Percentiles rank a stretch among this genome's conserved stretches.
Conservation (phyloP, 1,140 invertebrate genomes). For the Scaptomyza montana region DNA sequence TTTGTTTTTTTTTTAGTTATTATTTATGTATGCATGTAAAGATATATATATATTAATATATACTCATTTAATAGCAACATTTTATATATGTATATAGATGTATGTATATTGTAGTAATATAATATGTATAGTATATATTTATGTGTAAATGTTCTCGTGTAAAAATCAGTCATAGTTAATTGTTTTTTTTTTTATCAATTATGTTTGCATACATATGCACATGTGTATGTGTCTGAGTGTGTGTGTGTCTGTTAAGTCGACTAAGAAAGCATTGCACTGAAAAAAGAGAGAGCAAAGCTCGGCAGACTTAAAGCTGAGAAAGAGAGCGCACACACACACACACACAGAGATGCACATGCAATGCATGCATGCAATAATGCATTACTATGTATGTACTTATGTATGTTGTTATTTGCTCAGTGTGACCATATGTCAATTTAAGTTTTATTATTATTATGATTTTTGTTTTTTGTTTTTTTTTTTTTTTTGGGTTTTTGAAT, state of each 20-base stretch:
- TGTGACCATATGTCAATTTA: constrained; percentile 14
- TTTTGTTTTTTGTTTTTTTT: no score
- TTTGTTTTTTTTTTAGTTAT: no score
- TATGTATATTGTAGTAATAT: constrained; percentile 63
- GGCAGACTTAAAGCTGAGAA: neutral
- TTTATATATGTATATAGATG: constrained; percentile 62
- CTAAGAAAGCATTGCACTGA: constrained; percentile 1
- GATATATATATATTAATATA: constrained; percentile 44
- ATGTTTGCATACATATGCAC: constrained; percentile 18
- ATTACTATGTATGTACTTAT: constrained; percentile 22
- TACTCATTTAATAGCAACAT: constrained; percentile 67
- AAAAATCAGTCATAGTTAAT: constrained; percentile 81
- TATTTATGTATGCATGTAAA: constrained; percentile 51
- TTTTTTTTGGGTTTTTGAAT: no score
- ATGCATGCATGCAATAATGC: constrained; percentile 11
- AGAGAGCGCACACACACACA: neutral
- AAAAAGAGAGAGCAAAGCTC: constrained; percentile 8
- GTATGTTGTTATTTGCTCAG: constrained; percentile 3
- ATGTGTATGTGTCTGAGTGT: neutral
- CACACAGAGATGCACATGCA: neutral
- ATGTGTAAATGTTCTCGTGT: constrained; percentile 77
- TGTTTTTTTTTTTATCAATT: constrained; percentile 66
- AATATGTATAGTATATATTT: constrained; percentile 70
- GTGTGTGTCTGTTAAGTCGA: neutral
- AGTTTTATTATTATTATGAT: constrained; percentile 2